A percentile compares a stretch with the other conserved stretches of the same genome.
Evolutionary conservation across 2,797 vertebrate genomes (phyloP).

Genomic region (Epinephelus awoara): DNA sequence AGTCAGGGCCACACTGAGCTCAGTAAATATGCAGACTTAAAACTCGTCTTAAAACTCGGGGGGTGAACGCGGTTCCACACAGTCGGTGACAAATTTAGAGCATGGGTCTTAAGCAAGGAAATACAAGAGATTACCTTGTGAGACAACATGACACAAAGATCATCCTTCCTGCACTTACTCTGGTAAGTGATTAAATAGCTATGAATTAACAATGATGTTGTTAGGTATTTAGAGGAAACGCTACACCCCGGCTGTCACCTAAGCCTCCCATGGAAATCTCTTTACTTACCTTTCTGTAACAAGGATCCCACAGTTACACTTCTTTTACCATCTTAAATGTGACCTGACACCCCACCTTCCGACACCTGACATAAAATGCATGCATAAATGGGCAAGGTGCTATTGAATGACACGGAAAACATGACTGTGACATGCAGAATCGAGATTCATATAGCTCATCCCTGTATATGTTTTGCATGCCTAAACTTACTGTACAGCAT

Average conservation of each 20-base stretch:
- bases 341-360: slow-evolving; percentile 63
- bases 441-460: slow-evolving; percentile 60
- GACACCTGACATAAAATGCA: slow-evolving; percentile 63
- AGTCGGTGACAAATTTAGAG: slow-evolving; percentile 59
- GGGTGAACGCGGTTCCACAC: slow-evolving; percentile 45
- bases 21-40: slow-evolving; percentile 58
- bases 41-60: slow-evolving; percentile 63
- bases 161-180: slow-evolving; percentile 71
- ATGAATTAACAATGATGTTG: slow-evolving; percentile 83
- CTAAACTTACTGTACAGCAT: slow-evolving; percentile 5
- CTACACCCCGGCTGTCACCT: slow-evolving; percentile 74
- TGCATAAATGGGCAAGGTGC: slow-evolving; percentile 54
- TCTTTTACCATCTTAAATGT: slow-evolving; percentile 61
- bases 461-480: slow-evolving; percentile 7
- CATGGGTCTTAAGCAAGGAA: slow-evolving; percentile 50
- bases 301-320: slow-evolving; percentile 72
- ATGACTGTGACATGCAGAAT: slow-evolving; percentile 64
- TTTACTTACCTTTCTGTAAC: slow-evolving; percentile 82
- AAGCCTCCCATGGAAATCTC: slow-evolving; percentile 77
- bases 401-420: slow-evolving; percentile 79
- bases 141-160: slow-evolving; percentile 75
- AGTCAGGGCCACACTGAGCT: slow-evolving; percentile 59
- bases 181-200: slow-evolving; percentile 79
- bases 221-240: slow-evolving; percentile 82
- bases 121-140: slow-evolving; percentile 67